phyloP scores from a whole-genome alignment of 2,888 invertebrate species.

The Scaptomyza reducta region DNA sequence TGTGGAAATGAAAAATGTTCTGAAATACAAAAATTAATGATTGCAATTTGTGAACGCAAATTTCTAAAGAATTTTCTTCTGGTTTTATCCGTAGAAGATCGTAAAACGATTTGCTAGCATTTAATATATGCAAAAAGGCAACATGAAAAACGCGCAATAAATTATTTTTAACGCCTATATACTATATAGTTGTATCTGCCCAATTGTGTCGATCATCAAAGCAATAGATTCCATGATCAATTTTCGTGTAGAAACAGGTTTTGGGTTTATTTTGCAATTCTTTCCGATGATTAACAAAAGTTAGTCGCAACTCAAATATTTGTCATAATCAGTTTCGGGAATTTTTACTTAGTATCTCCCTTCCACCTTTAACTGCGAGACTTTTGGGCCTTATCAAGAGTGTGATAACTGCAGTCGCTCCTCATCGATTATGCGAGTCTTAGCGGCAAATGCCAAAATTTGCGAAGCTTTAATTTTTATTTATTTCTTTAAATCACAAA shows the following conservation, averaged over 20 bases:
- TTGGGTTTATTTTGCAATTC: too few relatives aligned
- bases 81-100: background rate
- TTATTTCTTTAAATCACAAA: slow-evolving; percentile 1
- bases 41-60: slow-evolving; percentile 32
- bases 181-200: slow-evolving; percentile 11
- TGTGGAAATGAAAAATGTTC: slow-evolving; percentile 9
- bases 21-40: slow-evolving; percentile 11
- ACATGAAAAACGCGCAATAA: slow-evolving; percentile 35
- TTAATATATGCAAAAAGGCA: too few relatives aligned
- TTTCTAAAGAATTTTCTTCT: slow-evolving; percentile 5
- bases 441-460: slow-evolving; percentile 29
- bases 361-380: slow-evolving; percentile 8
- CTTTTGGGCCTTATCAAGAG: slow-evolving; percentile 30
- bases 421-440: slow-evolving; percentile 72
- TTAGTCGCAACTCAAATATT: slow-evolving; percentile 34
- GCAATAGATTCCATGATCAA: slow-evolving; percentile 16
- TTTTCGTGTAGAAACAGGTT: slow-evolving; percentile 17
- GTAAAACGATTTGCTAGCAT: background rate
- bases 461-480: slow-evolving; percentile 1
- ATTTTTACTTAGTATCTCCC: slow-evolving; percentile 9
- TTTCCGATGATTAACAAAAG: slow-evolving; percentile 24
- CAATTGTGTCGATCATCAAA: slow-evolving; percentile 38
- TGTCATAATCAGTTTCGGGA: slow-evolving; percentile 52
- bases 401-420: slow-evolving; percentile 42
- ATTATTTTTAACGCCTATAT: slow-evolving; percentile 44